Conservation (phyloP, 2,113 vertebrate species). For the Nothoprocta perdicaria region DNA sequence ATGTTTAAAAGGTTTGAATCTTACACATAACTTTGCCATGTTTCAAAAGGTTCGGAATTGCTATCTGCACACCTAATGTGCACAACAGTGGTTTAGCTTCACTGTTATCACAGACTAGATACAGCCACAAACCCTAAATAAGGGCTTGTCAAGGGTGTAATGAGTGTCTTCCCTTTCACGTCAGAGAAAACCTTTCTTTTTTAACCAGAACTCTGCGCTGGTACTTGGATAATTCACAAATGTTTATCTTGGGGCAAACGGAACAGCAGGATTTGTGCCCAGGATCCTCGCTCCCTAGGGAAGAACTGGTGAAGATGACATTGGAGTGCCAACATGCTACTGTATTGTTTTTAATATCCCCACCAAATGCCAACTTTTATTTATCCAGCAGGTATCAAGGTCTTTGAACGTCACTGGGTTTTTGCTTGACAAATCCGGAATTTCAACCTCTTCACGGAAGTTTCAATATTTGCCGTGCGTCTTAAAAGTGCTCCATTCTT, state of each 20-base stretch:
- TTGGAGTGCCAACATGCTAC: background rate
- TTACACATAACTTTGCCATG: background rate
- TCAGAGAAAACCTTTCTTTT: background rate
- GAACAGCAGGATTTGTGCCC: background rate
- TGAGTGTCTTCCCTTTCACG: background rate
- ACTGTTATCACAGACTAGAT: too few relatives aligned
- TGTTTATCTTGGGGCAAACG: conserved; percentile 8
- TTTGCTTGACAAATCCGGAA: background rate
- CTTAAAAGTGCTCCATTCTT: background rate
- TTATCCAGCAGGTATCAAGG: background rate
- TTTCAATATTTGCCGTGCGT: background rate
- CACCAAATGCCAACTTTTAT: background rate
- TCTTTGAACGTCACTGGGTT: background rate
- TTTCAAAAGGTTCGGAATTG: background rate
- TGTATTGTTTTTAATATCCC: background rate
- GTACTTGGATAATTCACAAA: background rate
- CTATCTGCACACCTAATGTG: background rate
- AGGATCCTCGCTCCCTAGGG: background rate
- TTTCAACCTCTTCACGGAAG: background rate
- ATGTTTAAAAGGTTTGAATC: background rate
- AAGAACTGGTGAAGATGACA: background rate
- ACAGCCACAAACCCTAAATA: background rate
- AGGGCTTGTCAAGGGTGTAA: background rate
- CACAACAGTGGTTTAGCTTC: background rate
- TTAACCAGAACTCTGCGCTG: background rate